A percentile compares a stretch with the other conserved stretches of the same genome.
phyloP scores from a whole-genome alignment of 2,113 vertebrate species.

The Colossoma macropomum region DNA sequence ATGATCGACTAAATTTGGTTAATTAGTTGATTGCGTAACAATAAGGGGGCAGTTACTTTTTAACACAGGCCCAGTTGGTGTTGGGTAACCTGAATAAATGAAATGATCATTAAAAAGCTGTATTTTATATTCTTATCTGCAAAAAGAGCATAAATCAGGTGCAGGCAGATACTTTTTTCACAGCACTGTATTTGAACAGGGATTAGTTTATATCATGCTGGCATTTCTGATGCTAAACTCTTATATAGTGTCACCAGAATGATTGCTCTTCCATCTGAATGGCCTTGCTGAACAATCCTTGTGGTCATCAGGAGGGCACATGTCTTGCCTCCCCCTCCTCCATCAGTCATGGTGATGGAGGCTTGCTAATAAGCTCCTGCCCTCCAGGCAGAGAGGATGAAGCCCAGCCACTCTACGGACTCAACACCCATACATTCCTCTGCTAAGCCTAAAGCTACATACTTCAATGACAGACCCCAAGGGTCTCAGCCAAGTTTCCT shows the following conservation, averaged over 20 bases:
- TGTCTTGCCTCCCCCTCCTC: neutral
- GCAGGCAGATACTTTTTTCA: too few relatives aligned
- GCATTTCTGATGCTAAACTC: neutral
- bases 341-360: slow-evolving; percentile 22
- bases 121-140: too few relatives aligned
- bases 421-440: slow-evolving; percentile 13
- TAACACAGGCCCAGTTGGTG: too few relatives aligned
- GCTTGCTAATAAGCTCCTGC: slow-evolving; percentile 45
- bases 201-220: too few relatives aligned
- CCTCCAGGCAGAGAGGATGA: slow-evolving; percentile 23
- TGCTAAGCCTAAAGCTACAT: slow-evolving; percentile 10
- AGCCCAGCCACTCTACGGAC: slow-evolving; percentile 8
- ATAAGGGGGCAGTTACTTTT: too few relatives aligned
- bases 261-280: neutral
- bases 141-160: too few relatives aligned
- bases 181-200: too few relatives aligned
- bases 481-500: neutral
- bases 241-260: neutral
- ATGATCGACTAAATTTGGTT: too few relatives aligned
- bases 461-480: slow-evolving; percentile 9
- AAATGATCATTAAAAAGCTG: too few relatives aligned
- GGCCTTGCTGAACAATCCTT: neutral
- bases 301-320: slow-evolving; percentile 28
- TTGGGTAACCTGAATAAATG: too few relatives aligned
- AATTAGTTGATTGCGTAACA: too few relatives aligned